Percentiles rank a stretch among this genome's conserved stretches.
phyloP scores from a whole-genome alignment of 2,113 vertebrate genomes.

The Prietella phreatophila region DNA sequence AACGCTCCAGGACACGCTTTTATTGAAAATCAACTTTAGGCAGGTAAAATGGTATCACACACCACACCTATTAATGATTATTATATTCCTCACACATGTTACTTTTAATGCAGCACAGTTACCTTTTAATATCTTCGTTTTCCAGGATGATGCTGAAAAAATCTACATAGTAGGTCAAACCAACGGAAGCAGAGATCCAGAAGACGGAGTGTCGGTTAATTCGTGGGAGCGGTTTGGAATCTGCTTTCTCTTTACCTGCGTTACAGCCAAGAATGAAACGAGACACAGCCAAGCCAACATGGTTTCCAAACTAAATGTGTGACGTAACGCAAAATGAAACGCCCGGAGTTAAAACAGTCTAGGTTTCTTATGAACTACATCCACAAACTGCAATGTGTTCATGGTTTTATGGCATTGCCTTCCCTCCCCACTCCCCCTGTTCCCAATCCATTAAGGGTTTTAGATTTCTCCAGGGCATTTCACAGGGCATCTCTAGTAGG shows the following conservation, averaged over 20 bases:
- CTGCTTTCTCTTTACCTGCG: constrained; percentile 74
- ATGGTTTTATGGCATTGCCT: neutral
- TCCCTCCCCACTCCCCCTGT: neutral
- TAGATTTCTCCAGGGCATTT: neutral
- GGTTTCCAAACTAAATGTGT: neutral
- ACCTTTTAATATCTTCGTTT: constrained; percentile 82
- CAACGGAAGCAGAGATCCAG: constrained; percentile 87
- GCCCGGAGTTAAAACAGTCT: neutral
- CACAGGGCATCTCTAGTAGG: neutral
- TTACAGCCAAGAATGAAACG: neutral
- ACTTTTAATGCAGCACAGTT: constrained; percentile 5
- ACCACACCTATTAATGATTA: neutral
- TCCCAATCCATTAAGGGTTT: neutral
- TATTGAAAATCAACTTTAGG: neutral
- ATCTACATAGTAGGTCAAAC: constrained; percentile 88
- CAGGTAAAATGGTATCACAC: neutral
- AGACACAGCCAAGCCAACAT: neutral
- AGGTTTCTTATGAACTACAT: neutral
- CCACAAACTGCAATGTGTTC: neutral
- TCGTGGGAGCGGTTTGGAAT: constrained; percentile 78
- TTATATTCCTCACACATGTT: neutral
- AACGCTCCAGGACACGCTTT: neutral
- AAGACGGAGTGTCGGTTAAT: constrained; percentile 89
- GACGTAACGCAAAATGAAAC: neutral
- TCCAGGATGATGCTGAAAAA: constrained; percentile 82